phyloP scores from a whole-genome alignment of 2,888 invertebrate genomes.

The Cantharis rufa region DNA sequence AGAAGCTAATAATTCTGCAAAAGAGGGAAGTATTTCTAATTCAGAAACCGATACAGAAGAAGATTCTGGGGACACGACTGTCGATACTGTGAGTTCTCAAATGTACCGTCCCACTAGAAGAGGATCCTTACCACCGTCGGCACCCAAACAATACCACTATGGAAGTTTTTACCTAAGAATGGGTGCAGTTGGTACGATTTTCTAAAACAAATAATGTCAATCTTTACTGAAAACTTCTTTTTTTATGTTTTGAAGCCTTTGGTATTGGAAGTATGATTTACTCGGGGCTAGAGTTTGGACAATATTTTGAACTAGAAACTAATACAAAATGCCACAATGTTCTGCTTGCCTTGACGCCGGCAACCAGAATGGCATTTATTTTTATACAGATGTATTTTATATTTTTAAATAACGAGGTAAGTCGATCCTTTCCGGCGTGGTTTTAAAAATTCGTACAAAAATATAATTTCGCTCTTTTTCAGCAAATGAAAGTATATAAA shows the following conservation, averaged over 20 bases:
- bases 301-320: slow-evolving; percentile 89
- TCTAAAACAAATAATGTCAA: background rate
- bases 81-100: slow-evolving; percentile 44
- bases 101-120: slow-evolving; percentile 44
- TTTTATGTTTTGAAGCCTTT: slow-evolving; percentile 77
- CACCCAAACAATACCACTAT: slow-evolving; percentile 72
- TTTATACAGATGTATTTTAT: slow-evolving; percentile 99
- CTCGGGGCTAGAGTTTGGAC: slow-evolving; percentile 91
- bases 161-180: slow-evolving; percentile 91
- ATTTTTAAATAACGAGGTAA: slow-evolving; percentile 94
- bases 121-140: slow-evolving; percentile 54
- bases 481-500: slow-evolving; percentile 89
- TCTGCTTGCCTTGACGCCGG: slow-evolving; percentile 85
- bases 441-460: background rate
- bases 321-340: slow-evolving; percentile 92
- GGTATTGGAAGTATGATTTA: slow-evolving; percentile 98
- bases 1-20: slow-evolving; percentile 19
- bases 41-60: slow-evolving; percentile 63
- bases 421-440: slow-evolving; percentile 17
- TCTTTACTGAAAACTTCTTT: background rate
- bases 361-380: slow-evolving; percentile 92
- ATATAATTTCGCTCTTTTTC: slow-evolving; percentile 42
- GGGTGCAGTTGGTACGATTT: slow-evolving; percentile 82
- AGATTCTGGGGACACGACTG: slow-evolving; percentile 53
- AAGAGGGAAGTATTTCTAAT: slow-evolving; percentile 58